Base-by-base conservation (phyloP, 2,888 invertebrate genomes). In the Tetragonula carbonaria region DNA sequence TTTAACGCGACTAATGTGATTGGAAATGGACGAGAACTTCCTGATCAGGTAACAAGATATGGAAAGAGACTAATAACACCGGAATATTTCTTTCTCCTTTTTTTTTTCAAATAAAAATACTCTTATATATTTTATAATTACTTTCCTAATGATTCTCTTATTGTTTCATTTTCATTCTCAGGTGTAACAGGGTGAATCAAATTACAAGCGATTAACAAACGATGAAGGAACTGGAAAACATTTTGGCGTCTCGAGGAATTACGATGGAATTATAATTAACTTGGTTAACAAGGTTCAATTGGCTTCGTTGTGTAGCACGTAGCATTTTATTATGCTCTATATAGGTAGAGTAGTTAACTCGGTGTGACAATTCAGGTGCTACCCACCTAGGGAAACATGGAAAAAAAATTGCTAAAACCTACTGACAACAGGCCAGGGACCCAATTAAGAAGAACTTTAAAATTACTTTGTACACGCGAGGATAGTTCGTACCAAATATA, bases 1-100 rank as follows among this genome's bases (percentile, higher is more conserved):
- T 63, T 88, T 85, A 89, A 89, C 85, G 84, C 84, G 80, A 51
- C 80, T 88, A 88, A 88, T 88, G 89, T 55, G 72, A 73, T 74
- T 74, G 85, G 33, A 77, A 72, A 62, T 55, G 59, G 28, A 67
- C 63, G 57, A 57, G n/a, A 2, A 62, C 33, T 72, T 74, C 66
- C 38, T 53, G 6, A 8, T 72, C 45, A 21, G 38, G 5, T 70
- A 55, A 62, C 38, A 38, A n/a, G 18, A 28, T 68, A 5, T 4
- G 8, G n/a, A 18, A n/a, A 23, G 33, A 45, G 13, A 1, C 14
- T 18, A 11, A 4, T 8, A 13, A 63, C 45, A 65, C 38, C 21
- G 3, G 50, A 63, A 71, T 13, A 50, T 2, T 28, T 18, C 18
- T 21, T 13, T 45, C 23, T 28, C 18, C 28, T 67, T 55, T 21